Conservation (phyloP, 2,888 invertebrate genomes). For the Podotricha telesiphe region DNA sequence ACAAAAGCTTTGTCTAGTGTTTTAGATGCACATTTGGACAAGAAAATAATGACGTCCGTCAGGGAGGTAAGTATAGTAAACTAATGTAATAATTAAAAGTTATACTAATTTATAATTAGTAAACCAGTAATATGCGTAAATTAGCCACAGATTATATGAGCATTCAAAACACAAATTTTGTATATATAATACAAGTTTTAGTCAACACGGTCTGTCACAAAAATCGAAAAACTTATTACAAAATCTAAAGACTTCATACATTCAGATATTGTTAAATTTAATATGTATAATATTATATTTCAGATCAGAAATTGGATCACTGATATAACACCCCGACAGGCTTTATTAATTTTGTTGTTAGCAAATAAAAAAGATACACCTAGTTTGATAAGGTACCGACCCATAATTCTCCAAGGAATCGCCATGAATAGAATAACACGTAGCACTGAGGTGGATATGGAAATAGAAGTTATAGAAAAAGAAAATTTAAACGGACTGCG, state of each 20-base stretch:
- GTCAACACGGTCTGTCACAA: no score
- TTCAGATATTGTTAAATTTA: no score
- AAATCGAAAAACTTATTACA: no score
- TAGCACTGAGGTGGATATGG: slow-evolving; percentile 70
- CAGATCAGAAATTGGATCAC: slow-evolving; percentile 71
- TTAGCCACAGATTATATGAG: no score
- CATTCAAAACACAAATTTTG: no score
- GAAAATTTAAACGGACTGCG: slow-evolving; percentile 61
- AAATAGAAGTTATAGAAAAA: slow-evolving; percentile 74
- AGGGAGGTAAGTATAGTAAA: slow-evolving; percentile 56
- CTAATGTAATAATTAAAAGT: no score
- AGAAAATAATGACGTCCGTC: slow-evolving; percentile 61
- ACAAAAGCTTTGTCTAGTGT: slow-evolving; percentile 57
- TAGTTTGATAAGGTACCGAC: slow-evolving; percentile 62
- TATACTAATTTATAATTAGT: no score
- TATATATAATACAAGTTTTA: no score
- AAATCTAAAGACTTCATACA: no score
- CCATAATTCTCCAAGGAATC: slow-evolving; percentile 70
- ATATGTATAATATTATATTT: slow-evolving; percentile 5
- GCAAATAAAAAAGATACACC: slow-evolving; percentile 70
- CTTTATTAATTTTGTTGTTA: slow-evolving; percentile 65
- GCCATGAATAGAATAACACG: slow-evolving; percentile 73
- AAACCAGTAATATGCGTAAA: no score
- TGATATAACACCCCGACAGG: slow-evolving; percentile 67
- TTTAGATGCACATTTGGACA: slow-evolving; percentile 57